Evolutionary conservation across 2,888 invertebrate species (phyloP).

Genomic region (Lasiommata megera): DNA sequence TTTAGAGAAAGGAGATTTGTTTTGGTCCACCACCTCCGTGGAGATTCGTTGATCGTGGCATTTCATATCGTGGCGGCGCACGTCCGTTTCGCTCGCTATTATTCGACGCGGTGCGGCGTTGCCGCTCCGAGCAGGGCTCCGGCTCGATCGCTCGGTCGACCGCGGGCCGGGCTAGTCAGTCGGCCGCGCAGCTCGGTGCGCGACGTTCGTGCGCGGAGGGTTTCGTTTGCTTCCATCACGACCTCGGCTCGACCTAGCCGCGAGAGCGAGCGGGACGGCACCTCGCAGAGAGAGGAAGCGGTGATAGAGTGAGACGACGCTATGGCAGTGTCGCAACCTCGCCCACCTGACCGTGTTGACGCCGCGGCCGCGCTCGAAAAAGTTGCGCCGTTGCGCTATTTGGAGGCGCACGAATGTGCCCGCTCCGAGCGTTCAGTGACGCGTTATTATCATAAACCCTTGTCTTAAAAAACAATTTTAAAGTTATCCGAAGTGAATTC

Average conservation of each 20-base stretch:
- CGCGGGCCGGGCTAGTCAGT: slow-evolving; percentile 62
- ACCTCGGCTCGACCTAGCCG: slow-evolving; percentile 39
- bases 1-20: slow-evolving; percentile 80
- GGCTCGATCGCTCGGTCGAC: slow-evolving; percentile 53
- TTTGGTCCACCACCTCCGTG: slow-evolving; percentile 73
- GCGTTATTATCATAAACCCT: slow-evolving; percentile 67
- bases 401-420: slow-evolving; percentile 78
- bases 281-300: slow-evolving; percentile 44
- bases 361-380: slow-evolving; percentile 80
- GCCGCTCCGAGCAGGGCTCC: slow-evolving; percentile 57
- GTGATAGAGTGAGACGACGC: slow-evolving; percentile 51
- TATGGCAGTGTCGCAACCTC: slow-evolving; percentile 80
- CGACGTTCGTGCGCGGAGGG: slow-evolving; percentile 76
- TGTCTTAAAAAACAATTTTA: slow-evolving; percentile 55
- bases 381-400: slow-evolving; percentile 81
- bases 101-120: slow-evolving; percentile 71
- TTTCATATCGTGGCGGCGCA: slow-evolving; percentile 67
- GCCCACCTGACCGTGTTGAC: slow-evolving; percentile 82
- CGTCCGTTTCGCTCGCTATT: slow-evolving; percentile 69
- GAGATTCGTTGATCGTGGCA: slow-evolving; percentile 67
- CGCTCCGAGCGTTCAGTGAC: slow-evolving; percentile 66
- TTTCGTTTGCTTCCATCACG: slow-evolving; percentile 58
- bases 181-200: slow-evolving; percentile 79
- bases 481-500: slow-evolving; percentile 47
- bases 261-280: slow-evolving; percentile 62